phyloP scores from a whole-genome alignment of 2,113 vertebrate species.

The Tonatia bakeri region DNA sequence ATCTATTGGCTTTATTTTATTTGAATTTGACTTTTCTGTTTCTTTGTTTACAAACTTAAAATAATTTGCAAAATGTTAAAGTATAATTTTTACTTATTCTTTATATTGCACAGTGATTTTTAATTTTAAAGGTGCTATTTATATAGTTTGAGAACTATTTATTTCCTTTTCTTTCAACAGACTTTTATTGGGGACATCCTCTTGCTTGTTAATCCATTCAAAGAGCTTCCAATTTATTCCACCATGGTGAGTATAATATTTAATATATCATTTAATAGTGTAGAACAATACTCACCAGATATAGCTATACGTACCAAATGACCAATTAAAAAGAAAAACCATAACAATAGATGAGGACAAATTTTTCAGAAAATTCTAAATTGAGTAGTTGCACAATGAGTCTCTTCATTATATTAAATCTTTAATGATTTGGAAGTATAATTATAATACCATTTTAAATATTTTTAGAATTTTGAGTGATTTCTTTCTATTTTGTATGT shows the following conservation, averaged over 20 bases:
- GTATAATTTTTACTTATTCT: background rate
- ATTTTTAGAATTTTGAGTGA: background rate
- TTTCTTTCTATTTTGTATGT: background rate
- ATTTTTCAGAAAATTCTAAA: background rate
- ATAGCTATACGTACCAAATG: background rate
- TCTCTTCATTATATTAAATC: background rate
- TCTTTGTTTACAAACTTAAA: background rate
- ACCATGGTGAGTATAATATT: conserved; percentile 85
- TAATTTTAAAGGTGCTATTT: background rate
- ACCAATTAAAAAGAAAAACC: background rate
- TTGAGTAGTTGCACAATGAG: background rate
- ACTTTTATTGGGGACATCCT: conserved; percentile 96
- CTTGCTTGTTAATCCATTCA: conserved; percentile 95
- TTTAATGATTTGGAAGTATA: background rate
- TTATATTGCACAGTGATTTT: background rate
- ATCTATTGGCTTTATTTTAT: conserved; percentile 39
- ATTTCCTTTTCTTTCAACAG: conserved; percentile 77
- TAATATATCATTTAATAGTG: background rate
- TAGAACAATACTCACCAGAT: background rate
- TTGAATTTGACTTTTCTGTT: conserved; percentile 51
- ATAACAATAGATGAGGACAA: background rate
- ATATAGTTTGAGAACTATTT: conserved; percentile 28
- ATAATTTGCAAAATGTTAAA: background rate
- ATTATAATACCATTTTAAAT: background rate
- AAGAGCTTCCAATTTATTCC: conserved; percentile 96